Base-by-base conservation (phyloP, 2,797 vertebrate species). In the Alfaro cultratus region DNA sequence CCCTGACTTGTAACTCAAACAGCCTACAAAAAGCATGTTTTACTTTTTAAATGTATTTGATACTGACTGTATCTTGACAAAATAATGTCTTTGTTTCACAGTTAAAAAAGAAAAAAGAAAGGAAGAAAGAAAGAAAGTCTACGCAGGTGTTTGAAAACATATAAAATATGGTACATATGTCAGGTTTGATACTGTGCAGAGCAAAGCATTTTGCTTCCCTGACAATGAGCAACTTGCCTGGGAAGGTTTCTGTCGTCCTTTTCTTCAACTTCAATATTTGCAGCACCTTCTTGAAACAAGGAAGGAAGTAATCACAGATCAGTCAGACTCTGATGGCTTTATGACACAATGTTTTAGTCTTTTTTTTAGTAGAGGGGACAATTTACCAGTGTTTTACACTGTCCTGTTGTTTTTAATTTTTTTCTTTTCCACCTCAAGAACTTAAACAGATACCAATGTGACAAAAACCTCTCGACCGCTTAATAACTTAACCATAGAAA, bases 161-260 rank as follows among this genome's bases (percentile, higher is more conserved):
- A 67, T 7, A 67, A 8, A 67, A 67, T 41, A 41, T 41, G 34
- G 34, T 18, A 36, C 34, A 64, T 34, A 62, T 64, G 62, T 34
- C 34, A 9, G 16, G 36, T 36, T 64, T 64, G 16, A 60, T 21
- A 4, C 36, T 41, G 36, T 26, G 64, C 64, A 41, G 21, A 67
- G 34, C 1, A 39, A 8, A 67, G 36, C 31, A 39, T 12, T 4
- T 67, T 11, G 39, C 21, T 23, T 68, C 3, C 23, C 36, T 41
- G 34, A 31, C 12, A 2, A 15, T 16, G 12, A 62, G 29, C 29
- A 60, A 60, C 57, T 31, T 36, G 62, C 34, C n/a, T 8, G 1
- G 5, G 34, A 72, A 72, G 45, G 78, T 77, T 83, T 74, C 57
- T 91, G 82, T 67, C 0, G 31, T 53, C 84, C 78, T 89, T 86